phyloP scores from a whole-genome alignment of 2,113 vertebrate genomes.

The Setophaga petechia region DNA sequence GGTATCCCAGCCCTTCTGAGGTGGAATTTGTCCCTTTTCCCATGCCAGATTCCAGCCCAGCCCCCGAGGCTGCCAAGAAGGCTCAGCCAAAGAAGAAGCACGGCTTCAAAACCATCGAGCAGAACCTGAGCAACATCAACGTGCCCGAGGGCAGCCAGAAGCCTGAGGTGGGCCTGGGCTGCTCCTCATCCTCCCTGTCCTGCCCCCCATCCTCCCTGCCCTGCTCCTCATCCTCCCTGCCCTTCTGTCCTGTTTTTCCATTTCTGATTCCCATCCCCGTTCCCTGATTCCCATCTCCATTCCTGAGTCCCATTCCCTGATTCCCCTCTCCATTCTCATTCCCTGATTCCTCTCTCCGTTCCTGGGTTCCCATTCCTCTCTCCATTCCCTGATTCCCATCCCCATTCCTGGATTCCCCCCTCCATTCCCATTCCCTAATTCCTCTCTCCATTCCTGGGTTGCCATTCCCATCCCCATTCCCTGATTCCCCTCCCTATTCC shows the following conservation, averaged over 20 bases:
- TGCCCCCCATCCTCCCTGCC: neutral
- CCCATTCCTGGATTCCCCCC: too few species aligned
- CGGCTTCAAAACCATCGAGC: conserved; percentile 84
- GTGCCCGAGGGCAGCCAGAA: conserved; percentile 75
- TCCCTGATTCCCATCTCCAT: conserved; percentile 14
- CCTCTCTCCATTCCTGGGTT: too few species aligned
- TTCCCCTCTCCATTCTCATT: neutral
- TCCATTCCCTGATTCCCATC: too few species aligned
- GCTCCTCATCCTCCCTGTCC: neutral
- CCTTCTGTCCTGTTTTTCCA: neutral
- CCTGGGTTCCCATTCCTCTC: too few species aligned
- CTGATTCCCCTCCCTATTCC: too few species aligned
- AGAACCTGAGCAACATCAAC: conserved; percentile 88
- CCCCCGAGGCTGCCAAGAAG: conserved; percentile 60
- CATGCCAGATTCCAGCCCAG: conserved; percentile 17
- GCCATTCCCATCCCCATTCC: neutral
- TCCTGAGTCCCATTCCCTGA: neutral
- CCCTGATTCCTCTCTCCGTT: too few species aligned
- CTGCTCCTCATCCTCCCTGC: too few species aligned
- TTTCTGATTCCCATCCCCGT: too few species aligned
- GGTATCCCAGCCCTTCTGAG: neutral
- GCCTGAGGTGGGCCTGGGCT: conserved; percentile 75
- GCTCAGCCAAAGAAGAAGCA: conserved; percentile 79
- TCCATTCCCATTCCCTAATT: too few species aligned
- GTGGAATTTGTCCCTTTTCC: neutral